A percentile compares a stretch with the other conserved stretches of the same genome.
These are phyloP conservation scores for Molossus molossus DNA, from an alignment of 2,797 vertebrate genomes.

Conservation along the genomic window DNA sequence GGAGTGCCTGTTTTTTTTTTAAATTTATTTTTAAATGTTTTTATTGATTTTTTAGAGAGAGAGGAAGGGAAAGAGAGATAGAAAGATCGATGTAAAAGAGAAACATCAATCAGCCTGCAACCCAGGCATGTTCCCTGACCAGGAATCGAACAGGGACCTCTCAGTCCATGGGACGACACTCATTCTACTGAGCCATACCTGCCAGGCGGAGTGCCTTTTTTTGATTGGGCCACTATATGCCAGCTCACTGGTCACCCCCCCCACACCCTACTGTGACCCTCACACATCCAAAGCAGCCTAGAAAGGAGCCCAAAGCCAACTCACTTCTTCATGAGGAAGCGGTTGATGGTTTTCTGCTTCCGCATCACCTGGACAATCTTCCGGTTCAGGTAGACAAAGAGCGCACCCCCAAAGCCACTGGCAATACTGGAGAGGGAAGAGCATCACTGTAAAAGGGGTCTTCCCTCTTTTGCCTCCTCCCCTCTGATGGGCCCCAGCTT, in stretches of 20 bases:
- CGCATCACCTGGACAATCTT: slow-evolving; percentile 98
- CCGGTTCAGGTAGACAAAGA: slow-evolving; percentile 98
- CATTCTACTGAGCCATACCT: not conserved
- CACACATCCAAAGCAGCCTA: not conserved
- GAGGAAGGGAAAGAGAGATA: not conserved
- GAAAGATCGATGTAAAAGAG: not conserved
- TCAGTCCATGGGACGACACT: not conserved
- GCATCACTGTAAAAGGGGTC: not conserved
- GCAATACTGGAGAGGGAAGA: slow-evolving; percentile 92
- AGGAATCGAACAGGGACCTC: not conserved
- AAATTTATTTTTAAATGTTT: not conserved
- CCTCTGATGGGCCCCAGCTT: not conserved
- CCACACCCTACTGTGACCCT: not conserved
- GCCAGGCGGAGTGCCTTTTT: not conserved
- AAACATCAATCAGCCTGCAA: not conserved
- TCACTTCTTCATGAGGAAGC: slow-evolving; percentile 99
- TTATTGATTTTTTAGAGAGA: not conserved
- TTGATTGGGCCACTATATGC: not conserved
- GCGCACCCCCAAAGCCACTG: slow-evolving; percentile 96
- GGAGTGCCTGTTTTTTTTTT: not conserved
- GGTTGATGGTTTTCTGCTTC: slow-evolving; percentile 98
- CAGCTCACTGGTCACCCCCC: not conserved
- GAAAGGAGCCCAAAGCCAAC: slow-evolving; percentile 74
- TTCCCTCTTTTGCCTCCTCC: not conserved
- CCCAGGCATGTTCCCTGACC: not conserved